A percentile compares a stretch with the other conserved stretches of the same genome.
phyloP scores from a whole-genome alignment of 2,888 invertebrate species.

The Pollenia labialis region DNA sequence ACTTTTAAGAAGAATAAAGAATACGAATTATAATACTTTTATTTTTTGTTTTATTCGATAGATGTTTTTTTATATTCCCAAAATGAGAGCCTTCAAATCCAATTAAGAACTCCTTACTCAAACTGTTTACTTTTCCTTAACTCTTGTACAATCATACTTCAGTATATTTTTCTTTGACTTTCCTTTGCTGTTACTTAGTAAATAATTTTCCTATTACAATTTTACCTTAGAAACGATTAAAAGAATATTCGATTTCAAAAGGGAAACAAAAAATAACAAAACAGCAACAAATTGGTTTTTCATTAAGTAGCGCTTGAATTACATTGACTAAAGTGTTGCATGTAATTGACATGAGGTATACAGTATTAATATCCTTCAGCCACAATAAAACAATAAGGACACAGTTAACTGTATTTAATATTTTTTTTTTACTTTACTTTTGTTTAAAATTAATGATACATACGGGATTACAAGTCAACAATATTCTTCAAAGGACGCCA shows the following conservation, averaged over 20 bases:
- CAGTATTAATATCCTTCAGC: neutral
- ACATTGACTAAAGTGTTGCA: constrained; percentile 41
- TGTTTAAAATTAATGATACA: constrained; percentile 21
- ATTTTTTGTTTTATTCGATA: too few species aligned
- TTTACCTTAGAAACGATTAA: constrained; percentile 29
- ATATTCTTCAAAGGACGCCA: neutral
- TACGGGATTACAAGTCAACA: neutral
- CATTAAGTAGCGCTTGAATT: constrained; percentile 35
- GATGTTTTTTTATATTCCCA: neutral
- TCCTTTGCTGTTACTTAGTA: neutral
- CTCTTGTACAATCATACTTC: neutral
- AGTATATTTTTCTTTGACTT: neutral
- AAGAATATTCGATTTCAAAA: constrained; percentile 32
- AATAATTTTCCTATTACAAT: constrained; percentile 41
- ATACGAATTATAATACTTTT: too few species aligned
- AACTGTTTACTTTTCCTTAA: neutral
- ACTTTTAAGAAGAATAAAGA: too few species aligned
- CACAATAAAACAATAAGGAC: neutral
- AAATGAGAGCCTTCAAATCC: neutral
- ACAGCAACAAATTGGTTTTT: constrained; percentile 10
- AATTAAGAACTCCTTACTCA: neutral
- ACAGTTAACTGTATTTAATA: too few species aligned
- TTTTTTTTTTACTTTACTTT: neutral
- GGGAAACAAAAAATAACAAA: neutral
- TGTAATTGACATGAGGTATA: constrained; percentile 1